Evolutionary conservation across 2,797 vertebrate genomes (phyloP).

Genomic region (Orestias chungarensis): DNA sequence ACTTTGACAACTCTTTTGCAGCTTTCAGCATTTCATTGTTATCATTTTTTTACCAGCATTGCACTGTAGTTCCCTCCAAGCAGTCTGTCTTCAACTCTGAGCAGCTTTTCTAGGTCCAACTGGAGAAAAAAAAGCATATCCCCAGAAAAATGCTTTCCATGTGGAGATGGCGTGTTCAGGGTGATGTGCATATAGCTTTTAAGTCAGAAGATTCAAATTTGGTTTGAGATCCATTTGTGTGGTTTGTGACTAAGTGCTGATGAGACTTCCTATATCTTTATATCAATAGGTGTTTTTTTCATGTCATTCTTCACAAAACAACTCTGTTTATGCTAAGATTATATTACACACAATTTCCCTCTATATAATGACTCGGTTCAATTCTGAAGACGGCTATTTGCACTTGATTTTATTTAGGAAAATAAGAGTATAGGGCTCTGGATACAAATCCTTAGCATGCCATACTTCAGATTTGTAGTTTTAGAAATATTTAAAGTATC

Average conservation of each 20-base stretch:
- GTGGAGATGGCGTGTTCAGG: neutral
- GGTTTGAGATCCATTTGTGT: no score
- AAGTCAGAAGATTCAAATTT: no score
- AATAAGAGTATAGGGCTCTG: no score
- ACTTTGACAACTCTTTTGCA: neutral
- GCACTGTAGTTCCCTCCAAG: neutral
- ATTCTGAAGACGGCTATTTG: no score
- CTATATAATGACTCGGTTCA: no score
- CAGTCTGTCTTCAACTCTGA: neutral
- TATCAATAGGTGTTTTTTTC: neutral
- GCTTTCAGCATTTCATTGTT: neutral
- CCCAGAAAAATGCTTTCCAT: neutral
- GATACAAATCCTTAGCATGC: no score
- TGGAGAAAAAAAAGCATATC: neutral
- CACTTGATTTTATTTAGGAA: no score
- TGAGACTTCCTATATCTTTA: neutral
- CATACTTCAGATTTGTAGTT: neutral
- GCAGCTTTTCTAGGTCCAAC: neutral
- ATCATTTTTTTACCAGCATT: neutral
- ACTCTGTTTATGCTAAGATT: neutral
- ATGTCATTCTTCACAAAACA: neutral
- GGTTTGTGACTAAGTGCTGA: neutral
- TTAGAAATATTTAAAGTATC: neutral
- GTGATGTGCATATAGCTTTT: no score
- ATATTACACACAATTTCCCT: neutral